Evolutionary conservation across 2,797 vertebrate genomes (phyloP), one percentile per base, ranked within the genome.

Genomic region (Ambastaia sidthimunki): DNA sequence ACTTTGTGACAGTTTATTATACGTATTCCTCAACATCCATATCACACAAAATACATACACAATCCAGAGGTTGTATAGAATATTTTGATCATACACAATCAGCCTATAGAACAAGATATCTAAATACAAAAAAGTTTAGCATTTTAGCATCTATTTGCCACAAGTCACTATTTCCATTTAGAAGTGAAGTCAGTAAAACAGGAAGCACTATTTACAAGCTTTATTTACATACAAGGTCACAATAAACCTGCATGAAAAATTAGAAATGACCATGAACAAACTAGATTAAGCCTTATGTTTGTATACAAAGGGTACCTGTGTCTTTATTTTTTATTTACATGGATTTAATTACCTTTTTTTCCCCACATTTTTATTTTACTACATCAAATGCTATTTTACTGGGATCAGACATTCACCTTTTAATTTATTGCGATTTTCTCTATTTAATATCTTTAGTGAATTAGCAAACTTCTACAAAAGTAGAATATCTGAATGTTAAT

Each of bases 161-260:
- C 82, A 81, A 48, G 76, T 83, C 80, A 85, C 86, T 84, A 87
- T 79, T 78, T 86, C 88, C 83, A 90, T 87, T 90, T 67, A n/a
- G 88, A 85, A 62, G 23, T 11, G 9, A 41, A 86, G 84, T 84
- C 82, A 63, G 67, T 85, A 83, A 86, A 85, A 88, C 88, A 89
- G 81, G 25, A 9, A 44, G 37, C 84, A 86, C 16, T 91, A 92
- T 92, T 88, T 92, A 93, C 91, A 93, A 54, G 41, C 44, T 84
- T 55, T 92, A 92, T 92, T 87, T 90, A 93, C 90, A 92, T 59
- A 28, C 18, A 73, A 76, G 85, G 34, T 55, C 71, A 71, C 48
- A 82, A 65, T 37, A 6, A 47, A 63, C 47, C 15, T 69, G 10
- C 34, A 18, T 16, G 69, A 44, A 79, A 7, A 21, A 25, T 28